phyloP scores from a whole-genome alignment of 35 echinoderm and acorn worm species.

The Lytechinus pictus region DNA sequence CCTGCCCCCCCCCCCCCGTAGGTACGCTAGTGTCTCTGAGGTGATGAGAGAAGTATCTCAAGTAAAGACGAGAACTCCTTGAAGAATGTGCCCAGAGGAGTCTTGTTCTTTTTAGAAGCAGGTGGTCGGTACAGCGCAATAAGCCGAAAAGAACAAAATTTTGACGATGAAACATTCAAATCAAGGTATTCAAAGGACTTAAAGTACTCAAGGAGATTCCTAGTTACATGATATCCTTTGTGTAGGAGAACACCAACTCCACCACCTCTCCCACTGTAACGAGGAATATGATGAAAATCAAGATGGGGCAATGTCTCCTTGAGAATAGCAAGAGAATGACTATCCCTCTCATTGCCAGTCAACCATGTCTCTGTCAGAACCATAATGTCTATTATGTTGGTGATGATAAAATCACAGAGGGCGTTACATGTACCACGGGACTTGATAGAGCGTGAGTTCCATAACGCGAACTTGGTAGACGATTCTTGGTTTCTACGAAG shows the following conservation, averaged over 20 bases:
- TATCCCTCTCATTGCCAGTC: conserved; percentile 23
- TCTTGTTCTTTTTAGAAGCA: conserved; percentile 36
- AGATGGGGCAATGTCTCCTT: conserved; percentile 28
- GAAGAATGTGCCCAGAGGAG: not conserved
- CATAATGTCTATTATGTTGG: not conserved
- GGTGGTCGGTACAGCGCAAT: conserved; percentile 4
- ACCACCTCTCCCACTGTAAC: conserved; percentile 12
- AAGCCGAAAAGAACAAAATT: not conserved
- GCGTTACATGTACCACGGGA: conserved; percentile 20
- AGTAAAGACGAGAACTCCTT: not conserved
- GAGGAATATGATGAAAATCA: conserved; percentile 7
- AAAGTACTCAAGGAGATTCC: not conserved
- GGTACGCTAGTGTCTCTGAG: too few relatives aligned
- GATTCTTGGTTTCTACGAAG: not conserved
- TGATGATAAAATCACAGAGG: conserved; percentile 42
- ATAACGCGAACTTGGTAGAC: conserved; percentile 22
- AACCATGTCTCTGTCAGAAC: conserved; percentile 41
- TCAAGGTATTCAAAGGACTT: conserved; percentile 49
- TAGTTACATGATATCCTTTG: not conserved
- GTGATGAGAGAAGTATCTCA: not conserved
- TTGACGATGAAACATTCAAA: not conserved
- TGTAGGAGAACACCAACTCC: not conserved
- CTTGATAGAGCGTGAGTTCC: conserved; percentile 42
- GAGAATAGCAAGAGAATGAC: conserved; percentile 35
- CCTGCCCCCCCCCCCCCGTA: too few relatives aligned